Percentiles rank a stretch among this genome's conserved stretches.
These are phyloP conservation scores for Ericerus pela DNA, from an alignment of 1,140 invertebrate species.

Conservation along the genomic window DNA sequence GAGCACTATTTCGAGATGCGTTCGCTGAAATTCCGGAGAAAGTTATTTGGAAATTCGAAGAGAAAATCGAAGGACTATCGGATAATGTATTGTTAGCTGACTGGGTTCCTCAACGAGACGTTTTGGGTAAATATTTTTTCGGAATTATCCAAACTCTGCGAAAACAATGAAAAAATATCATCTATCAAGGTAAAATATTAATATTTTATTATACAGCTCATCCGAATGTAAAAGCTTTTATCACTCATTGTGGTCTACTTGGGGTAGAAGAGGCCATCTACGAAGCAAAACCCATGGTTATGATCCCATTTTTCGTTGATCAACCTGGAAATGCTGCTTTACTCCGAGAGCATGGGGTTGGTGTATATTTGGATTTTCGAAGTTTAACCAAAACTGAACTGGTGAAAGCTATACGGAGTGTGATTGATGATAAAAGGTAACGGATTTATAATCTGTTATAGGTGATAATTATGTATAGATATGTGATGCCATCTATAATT, in stretches of 20 bases:
- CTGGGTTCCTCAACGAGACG: constrained; percentile 46
- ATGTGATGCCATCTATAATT: too few species aligned
- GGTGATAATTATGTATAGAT: too few species aligned
- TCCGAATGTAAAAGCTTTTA: constrained; percentile 34
- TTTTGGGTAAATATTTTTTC: constrained; percentile 34
- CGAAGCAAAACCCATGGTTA: constrained; percentile 49
- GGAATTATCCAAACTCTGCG: neutral
- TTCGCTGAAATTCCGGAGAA: constrained; percentile 36
- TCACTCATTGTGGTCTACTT: constrained; percentile 53
- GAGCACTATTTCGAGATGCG: neutral
- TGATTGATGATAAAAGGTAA: too few species aligned
- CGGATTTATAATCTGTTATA: too few species aligned
- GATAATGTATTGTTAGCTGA: constrained; percentile 38
- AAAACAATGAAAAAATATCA: neutral
- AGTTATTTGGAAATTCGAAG: constrained; percentile 51
- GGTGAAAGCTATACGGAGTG: neutral
- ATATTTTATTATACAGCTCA: constrained; percentile 18
- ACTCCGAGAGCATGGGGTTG: neutral
- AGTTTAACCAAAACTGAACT: constrained; percentile 1
- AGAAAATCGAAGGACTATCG: constrained; percentile 24
- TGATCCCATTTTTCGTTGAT: constrained; percentile 50
- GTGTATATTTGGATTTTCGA: neutral
- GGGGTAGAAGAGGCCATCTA: constrained; percentile 53
- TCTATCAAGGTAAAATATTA: neutral
- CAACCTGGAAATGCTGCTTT: constrained; percentile 7